These are phyloP conservation scores for Mastomys coucha DNA, from an alignment of 2,113 vertebrate species.

Conservation along the genomic window DNA sequence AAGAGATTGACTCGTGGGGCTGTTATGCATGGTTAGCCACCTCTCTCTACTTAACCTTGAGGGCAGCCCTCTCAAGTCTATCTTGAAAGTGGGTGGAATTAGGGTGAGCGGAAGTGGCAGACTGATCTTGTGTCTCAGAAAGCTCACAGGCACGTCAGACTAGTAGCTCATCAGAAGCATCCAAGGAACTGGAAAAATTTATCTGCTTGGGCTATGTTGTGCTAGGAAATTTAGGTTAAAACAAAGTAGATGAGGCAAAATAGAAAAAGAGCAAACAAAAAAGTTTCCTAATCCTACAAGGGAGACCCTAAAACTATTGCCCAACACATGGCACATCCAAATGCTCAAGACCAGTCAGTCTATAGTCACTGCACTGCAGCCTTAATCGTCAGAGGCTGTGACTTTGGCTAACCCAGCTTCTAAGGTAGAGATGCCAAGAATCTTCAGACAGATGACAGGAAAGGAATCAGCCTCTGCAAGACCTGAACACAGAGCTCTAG, in stretches of 20 bases:
- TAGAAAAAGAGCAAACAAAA: neutral
- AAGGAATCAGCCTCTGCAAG: neutral
- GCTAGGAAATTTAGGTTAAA: neutral
- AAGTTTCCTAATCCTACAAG: too few relatives aligned
- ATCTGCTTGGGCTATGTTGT: neutral
- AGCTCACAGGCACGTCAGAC: neutral
- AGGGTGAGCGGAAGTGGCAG: neutral
- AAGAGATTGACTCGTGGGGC: neutral
- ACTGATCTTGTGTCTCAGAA: neutral
- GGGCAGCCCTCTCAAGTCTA: rapidly evolving
- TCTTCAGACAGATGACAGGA: neutral
- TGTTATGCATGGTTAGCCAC: neutral
- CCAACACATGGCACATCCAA: neutral
- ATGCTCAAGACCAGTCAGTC: neutral
- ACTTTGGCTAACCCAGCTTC: neutral
- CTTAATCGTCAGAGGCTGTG: neutral
- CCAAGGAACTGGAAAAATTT: neutral
- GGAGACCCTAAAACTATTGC: neutral
- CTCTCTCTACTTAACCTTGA: rapidly evolving
- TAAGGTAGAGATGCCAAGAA: neutral
- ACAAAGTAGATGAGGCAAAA: neutral
- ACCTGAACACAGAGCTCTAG: neutral
- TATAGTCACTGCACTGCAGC: neutral
- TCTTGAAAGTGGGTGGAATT: neutral
- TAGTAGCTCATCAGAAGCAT: neutral